Conservation (phyloP, 2,797 vertebrate species). For the Crossoptilon crossoptilon region DNA sequence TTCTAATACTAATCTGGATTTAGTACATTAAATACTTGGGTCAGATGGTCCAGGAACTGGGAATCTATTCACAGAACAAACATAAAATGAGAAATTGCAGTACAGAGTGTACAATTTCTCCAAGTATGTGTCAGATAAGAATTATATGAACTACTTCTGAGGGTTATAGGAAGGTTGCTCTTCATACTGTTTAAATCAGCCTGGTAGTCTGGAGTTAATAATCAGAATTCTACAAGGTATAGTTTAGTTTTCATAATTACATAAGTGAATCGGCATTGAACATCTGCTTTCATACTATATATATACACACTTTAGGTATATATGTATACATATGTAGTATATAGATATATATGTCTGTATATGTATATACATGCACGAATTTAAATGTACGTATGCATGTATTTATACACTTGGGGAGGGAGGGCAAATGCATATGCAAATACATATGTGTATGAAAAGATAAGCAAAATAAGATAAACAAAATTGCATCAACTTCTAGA, state of each 20-base stretch:
- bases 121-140: background rate
- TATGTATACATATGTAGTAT: too few relatives aligned
- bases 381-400: background rate
- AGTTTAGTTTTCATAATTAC: background rate
- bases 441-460: background rate
- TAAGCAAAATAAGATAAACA: background rate
- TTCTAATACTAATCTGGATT: background rate
- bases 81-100: background rate
- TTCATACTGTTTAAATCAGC: background rate
- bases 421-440: fast-evolving
- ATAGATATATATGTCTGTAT: background rate
- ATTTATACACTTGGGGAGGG: background rate
- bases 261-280: background rate
- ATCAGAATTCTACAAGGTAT: background rate
- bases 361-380: background rate
- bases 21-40: slow-evolving; percentile 17
- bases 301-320: fast-evolving
- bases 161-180: background rate
- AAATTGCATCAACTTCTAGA: background rate
- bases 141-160: background rate
- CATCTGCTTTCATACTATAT: background rate
- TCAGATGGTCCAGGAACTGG: background rate
- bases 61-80: slow-evolving; percentile 3
- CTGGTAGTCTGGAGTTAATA: background rate
- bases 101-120: background rate